Conservation (phyloP, 2,888 invertebrate genomes). For the Spilarctia lutea region DNA sequence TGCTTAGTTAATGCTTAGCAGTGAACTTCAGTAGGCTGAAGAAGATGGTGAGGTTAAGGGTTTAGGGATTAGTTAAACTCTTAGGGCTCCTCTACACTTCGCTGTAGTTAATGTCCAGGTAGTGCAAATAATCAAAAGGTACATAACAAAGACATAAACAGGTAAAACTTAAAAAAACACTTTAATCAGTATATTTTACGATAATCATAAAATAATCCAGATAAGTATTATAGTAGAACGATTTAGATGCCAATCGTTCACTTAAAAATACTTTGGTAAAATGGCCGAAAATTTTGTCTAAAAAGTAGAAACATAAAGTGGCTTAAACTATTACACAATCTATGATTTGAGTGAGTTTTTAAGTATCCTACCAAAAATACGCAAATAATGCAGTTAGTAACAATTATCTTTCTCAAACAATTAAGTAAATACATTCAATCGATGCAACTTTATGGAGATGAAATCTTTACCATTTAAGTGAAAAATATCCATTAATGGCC, state of each 20-base stretch:
- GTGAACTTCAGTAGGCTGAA: too few relatives aligned
- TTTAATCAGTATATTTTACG: too few relatives aligned
- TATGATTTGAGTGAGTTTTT: background rate
- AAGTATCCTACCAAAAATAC: background rate
- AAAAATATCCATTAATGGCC: background rate
- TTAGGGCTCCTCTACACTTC: too few relatives aligned
- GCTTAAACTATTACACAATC: background rate
- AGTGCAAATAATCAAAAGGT: too few relatives aligned
- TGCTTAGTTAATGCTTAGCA: too few relatives aligned
- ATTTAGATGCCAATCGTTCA: too few relatives aligned
- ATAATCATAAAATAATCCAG: too few relatives aligned
- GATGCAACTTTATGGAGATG: background rate
- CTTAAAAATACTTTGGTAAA: background rate
- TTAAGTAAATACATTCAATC: background rate
- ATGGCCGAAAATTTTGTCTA: background rate
- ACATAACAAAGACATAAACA: too few relatives aligned
- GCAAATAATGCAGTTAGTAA: background rate
- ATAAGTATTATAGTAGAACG: too few relatives aligned
- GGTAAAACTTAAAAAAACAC: too few relatives aligned
- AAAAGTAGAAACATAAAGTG: background rate
- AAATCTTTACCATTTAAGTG: background rate
- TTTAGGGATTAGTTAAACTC: accelerated
- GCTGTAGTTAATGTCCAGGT: too few relatives aligned
- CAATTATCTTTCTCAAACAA: background rate
- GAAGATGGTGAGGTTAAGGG: too few relatives aligned